Evolutionary conservation across 1,140 invertebrate genomes (phyloP).

Genomic region (Phthorimaea operculella): DNA sequence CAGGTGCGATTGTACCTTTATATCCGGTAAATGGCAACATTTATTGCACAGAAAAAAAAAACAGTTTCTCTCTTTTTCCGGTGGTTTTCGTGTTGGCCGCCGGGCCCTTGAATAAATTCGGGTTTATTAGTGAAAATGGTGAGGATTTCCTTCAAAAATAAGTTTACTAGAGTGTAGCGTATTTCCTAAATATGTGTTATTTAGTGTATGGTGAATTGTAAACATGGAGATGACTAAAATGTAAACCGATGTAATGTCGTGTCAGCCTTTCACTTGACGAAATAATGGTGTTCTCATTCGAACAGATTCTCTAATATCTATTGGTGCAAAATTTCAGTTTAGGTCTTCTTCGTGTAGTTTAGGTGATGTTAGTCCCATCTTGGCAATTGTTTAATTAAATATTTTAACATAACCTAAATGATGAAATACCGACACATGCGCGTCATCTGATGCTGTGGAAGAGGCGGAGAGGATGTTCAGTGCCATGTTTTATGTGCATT

Average conservation of each 20-base stretch:
- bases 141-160: neutral
- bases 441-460: conserved; percentile 70
- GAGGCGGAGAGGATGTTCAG: conserved; percentile 30
- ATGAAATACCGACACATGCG: conserved; percentile 73
- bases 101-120: neutral
- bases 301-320: no score
- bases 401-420: conserved; percentile 35
- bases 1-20: no score
- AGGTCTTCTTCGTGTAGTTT: no score
- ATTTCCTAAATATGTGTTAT: neutral
- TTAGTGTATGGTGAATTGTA: neutral
- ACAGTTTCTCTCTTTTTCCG: neutral
- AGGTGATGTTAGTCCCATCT: no score
- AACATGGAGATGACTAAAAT: no score
- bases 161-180: neutral
- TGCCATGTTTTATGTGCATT: conserved; percentile 59
- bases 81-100: neutral
- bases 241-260: neutral
- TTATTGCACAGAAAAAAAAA: neutral
- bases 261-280: neutral
- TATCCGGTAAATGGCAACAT: no score
- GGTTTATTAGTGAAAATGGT: conserved; percentile 2
- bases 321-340: no score
- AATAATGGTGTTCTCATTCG: neutral
- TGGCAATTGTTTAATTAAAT: no score